Evolutionary conservation across 2,113 vertebrate species (phyloP).

Genomic region (Crocuta crocuta): DNA sequence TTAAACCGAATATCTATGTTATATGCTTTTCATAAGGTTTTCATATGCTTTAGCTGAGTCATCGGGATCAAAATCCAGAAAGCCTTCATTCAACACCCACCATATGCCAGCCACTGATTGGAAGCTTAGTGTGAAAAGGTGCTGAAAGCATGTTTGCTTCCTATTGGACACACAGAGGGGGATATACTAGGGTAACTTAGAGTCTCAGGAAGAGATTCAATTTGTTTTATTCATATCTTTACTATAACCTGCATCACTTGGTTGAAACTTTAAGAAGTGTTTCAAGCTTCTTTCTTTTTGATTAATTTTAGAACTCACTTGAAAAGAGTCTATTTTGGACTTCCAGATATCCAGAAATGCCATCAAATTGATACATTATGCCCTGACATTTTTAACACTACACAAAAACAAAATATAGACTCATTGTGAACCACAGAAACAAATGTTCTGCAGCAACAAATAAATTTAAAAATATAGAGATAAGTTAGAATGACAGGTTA

Average conservation of each 20-base stretch:
- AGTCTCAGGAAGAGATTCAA: background rate
- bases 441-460: background rate
- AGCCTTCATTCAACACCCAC: background rate
- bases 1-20: background rate
- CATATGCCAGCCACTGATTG: background rate
- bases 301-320: slow-evolving; percentile 39
- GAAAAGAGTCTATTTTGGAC: background rate
- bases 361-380: background rate
- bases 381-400: background rate
- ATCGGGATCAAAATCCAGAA: slow-evolving; percentile 16
- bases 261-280: background rate
- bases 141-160: background rate
- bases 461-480: slow-evolving; percentile 4
- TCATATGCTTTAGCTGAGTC: background rate
- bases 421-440: background rate
- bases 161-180: background rate
- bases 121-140: background rate
- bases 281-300: slow-evolving; percentile 1
- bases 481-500: slow-evolving; percentile 27
- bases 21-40: background rate
- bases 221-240: background rate
- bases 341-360: background rate
- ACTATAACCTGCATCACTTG: background rate
- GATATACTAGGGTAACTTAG: background rate
- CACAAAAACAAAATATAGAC: slow-evolving; percentile 15